A percentile compares a stretch with the other conserved stretches of the same genome.
Conservation (phyloP, 2,113 vertebrate genomes). For the Riparia riparia region DNA sequence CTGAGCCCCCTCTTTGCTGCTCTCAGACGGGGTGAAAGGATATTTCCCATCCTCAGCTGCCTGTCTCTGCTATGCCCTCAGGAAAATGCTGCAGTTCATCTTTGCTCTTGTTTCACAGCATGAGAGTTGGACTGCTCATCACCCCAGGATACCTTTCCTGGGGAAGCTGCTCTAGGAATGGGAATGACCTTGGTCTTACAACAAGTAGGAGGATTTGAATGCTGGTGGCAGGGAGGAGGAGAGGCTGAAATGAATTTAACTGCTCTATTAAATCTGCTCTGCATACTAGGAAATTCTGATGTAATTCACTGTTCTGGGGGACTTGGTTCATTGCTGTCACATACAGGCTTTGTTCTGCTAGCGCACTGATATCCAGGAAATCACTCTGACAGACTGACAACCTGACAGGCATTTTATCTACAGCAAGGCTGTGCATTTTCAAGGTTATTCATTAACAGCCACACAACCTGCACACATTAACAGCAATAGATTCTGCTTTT, state of each 20-base stretch:
- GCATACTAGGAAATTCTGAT: background rate
- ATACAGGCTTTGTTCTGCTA: background rate
- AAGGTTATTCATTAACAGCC: background rate
- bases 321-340: background rate
- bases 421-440: background rate
- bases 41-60: background rate
- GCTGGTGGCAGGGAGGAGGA: background rate
- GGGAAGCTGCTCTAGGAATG: background rate
- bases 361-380: background rate
- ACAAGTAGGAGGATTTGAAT: background rate
- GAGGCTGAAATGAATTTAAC: background rate
- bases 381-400: background rate
- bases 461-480: background rate
- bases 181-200: background rate
- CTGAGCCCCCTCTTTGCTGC: background rate
- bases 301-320: background rate
- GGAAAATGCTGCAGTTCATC: background rate
- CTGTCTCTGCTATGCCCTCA: fast-evolving
- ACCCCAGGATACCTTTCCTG: background rate
- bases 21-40: background rate
- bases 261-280: background rate
- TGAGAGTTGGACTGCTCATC: background rate
- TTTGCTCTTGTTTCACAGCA: background rate
- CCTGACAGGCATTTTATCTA: background rate
- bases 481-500: background rate